These are phyloP conservation scores for Acanthurus leucopareius DNA, from an alignment of 2,797 vertebrate species.

Conservation along the genomic window DNA sequence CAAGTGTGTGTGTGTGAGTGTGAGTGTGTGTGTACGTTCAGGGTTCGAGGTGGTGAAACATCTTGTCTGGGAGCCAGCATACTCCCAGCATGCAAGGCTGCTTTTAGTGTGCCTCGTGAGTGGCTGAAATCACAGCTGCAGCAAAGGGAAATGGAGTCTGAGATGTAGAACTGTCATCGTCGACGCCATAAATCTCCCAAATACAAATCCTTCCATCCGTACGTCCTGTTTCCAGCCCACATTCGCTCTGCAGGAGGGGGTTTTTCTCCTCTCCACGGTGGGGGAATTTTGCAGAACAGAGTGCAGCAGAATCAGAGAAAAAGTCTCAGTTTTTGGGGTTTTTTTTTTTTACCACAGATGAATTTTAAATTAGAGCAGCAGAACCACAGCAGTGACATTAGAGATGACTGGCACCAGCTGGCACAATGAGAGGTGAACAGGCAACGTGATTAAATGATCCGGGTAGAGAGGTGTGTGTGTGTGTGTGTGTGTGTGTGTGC, in stretches of 20 bases:
- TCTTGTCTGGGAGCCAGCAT: conserved; percentile 9
- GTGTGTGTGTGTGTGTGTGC: conserved; percentile 19
- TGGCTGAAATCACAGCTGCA: conserved; percentile 62
- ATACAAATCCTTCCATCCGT: conserved; percentile 47
- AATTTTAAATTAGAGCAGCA: conserved; percentile 46
- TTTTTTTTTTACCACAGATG: conserved; percentile 29
- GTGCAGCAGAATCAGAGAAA: conserved; percentile 30
- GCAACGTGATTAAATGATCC: conserved; percentile 29
- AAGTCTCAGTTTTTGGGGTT: no score
- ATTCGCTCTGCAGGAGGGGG: conserved; percentile 28
- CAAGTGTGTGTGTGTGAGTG: no score
- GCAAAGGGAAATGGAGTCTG: conserved; percentile 58
- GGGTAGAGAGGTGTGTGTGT: conserved; percentile 8
- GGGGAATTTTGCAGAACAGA: conserved; percentile 10
- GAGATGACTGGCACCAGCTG: conserved; percentile 55
- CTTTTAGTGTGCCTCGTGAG: conserved; percentile 34
- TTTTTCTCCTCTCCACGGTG: not conserved
- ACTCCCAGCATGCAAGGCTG: conserved; percentile 33
- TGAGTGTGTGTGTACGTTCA: conserved; percentile 3
- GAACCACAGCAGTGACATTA: conserved; percentile 34
- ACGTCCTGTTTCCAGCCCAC: conserved; percentile 31
- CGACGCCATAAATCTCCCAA: conserved; percentile 53
- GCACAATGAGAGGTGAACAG: conserved; percentile 20
- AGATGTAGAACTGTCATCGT: conserved; percentile 64
- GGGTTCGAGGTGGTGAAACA: conserved; percentile 33